Conservation (phyloP, 2,888 invertebrate genomes). For the Agonum fuliginosum region DNA sequence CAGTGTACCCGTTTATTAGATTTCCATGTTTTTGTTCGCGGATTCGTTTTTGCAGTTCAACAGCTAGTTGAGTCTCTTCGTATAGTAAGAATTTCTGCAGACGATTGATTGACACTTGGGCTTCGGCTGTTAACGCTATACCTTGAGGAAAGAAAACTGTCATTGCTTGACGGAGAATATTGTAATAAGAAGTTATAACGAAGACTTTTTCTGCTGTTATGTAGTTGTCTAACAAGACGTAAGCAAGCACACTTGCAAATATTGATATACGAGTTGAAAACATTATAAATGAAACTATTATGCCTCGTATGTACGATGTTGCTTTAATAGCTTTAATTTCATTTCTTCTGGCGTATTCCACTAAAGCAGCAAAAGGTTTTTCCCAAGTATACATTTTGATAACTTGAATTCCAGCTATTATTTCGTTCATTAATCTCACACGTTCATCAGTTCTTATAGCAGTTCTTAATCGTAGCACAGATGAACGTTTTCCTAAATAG, state of each 20-base stretch:
- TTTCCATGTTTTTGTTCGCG: constrained; percentile 45
- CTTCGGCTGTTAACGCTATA: constrained; percentile 87
- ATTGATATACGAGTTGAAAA: constrained; percentile 92
- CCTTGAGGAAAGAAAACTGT: constrained; percentile 92
- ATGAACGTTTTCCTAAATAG: constrained; percentile 83
- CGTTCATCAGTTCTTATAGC: constrained; percentile 92
- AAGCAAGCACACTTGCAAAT: constrained; percentile 88
- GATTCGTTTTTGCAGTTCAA: constrained; percentile 60
- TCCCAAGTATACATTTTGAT: constrained; percentile 97
- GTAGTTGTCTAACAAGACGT: constrained; percentile 80
- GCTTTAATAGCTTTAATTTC: constrained; percentile 83
- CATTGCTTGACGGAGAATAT: constrained; percentile 88
- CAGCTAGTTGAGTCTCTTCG: constrained; percentile 70
- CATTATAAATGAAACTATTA: constrained; percentile 88
- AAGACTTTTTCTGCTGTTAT: constrained; percentile 90
- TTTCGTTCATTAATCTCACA: constrained; percentile 93
- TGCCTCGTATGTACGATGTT: constrained; percentile 85
- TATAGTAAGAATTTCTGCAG: constrained; percentile 78
- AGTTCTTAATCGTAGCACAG: constrained; percentile 82
- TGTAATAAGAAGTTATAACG: constrained; percentile 92
- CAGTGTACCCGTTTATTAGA: constrained; percentile 22
- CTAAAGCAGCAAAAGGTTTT: constrained; percentile 84
- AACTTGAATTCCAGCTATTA: constrained; percentile 88
- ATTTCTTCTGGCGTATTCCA: constrained; percentile 81
- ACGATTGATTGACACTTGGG: constrained; percentile 83